Evolutionary conservation across 2,888 invertebrate genomes (phyloP).

Genomic region (Habroteleia sp.): DNA sequence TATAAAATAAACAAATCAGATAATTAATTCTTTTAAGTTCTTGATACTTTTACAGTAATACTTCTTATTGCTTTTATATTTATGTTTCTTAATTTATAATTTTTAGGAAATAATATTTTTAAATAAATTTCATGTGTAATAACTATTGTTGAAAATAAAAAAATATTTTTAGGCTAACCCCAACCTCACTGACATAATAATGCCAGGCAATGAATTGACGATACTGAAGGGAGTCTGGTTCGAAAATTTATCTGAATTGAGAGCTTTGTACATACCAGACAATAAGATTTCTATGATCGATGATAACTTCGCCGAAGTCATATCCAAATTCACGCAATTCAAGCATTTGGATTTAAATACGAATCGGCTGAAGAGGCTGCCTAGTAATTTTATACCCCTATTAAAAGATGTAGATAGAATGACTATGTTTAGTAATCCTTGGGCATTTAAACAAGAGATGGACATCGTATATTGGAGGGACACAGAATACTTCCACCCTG

Average conservation of each 20-base stretch:
- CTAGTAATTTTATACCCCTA: constrained; percentile 8
- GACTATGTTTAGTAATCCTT: not conserved
- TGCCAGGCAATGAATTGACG: constrained; percentile 14
- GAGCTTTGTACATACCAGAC: not conserved
- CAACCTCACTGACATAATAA: not conserved
- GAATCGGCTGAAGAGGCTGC: constrained; percentile 22
- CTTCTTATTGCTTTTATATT: too few relatives aligned
- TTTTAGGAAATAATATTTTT: too few relatives aligned
- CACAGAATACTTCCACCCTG: not conserved
- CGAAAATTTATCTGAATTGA: constrained; percentile 13
- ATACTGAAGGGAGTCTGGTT: constrained; percentile 38
- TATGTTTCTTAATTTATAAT: too few relatives aligned
- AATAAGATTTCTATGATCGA: constrained; percentile 30
- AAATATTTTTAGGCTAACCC: too few relatives aligned
- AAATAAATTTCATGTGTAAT: too few relatives aligned
- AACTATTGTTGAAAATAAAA: too few relatives aligned
- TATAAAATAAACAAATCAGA: too few relatives aligned
- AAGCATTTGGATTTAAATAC: not conserved
- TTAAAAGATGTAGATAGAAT: not conserved
- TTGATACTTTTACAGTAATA: too few relatives aligned
- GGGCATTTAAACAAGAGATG: constrained; percentile 38
- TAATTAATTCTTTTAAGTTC: too few relatives aligned
- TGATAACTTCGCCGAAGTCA: constrained; percentile 28
- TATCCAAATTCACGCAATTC: constrained; percentile 1
- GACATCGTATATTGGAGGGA: constrained; percentile 7